Conservation (phyloP, 1,140 invertebrate species). For the Drosophila grimshawi region DNA sequence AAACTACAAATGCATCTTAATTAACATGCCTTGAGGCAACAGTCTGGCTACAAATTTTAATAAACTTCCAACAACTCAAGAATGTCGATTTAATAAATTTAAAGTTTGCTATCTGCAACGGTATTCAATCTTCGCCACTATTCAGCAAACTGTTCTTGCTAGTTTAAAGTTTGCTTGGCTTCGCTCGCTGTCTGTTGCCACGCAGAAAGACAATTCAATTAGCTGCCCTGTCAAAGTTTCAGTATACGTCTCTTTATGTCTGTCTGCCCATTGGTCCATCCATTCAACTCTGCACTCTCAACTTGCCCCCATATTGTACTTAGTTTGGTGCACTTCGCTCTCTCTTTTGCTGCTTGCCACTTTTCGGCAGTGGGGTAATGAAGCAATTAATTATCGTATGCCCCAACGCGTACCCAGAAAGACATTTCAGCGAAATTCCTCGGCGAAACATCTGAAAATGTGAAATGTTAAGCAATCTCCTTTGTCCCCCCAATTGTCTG, state of each 20-base stretch:
- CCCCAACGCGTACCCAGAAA: constrained; percentile 19
- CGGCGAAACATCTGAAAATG: constrained; percentile 28
- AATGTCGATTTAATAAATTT: neutral
- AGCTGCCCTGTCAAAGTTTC: constrained; percentile 72
- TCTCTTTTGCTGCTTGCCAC: constrained; percentile 5
- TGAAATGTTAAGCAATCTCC: constrained; percentile 63
- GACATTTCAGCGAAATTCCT: constrained; percentile 39
- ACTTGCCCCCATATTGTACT: constrained; percentile 25
- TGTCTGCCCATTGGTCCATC: constrained; percentile 49
- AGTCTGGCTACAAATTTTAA: neutral
- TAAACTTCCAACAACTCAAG: neutral
- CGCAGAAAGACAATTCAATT: constrained; percentile 74
- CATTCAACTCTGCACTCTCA: constrained; percentile 23
- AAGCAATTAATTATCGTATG: constrained; percentile 77
- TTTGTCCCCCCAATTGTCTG: neutral
- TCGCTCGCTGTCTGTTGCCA: neutral
- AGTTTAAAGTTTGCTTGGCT: constrained; percentile 21
- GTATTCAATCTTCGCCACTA: neutral
- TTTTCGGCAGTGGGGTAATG: constrained; percentile 66
- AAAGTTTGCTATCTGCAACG: neutral
- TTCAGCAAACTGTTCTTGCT: neutral
- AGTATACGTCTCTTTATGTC: constrained; percentile 13
- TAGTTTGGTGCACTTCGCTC: constrained; percentile 20
- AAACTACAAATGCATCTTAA: too few relatives aligned
- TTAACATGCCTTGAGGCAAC: too few relatives aligned